phyloP scores from a whole-genome alignment of 2,888 invertebrate genomes.

The Dysmachus trigonus region DNA sequence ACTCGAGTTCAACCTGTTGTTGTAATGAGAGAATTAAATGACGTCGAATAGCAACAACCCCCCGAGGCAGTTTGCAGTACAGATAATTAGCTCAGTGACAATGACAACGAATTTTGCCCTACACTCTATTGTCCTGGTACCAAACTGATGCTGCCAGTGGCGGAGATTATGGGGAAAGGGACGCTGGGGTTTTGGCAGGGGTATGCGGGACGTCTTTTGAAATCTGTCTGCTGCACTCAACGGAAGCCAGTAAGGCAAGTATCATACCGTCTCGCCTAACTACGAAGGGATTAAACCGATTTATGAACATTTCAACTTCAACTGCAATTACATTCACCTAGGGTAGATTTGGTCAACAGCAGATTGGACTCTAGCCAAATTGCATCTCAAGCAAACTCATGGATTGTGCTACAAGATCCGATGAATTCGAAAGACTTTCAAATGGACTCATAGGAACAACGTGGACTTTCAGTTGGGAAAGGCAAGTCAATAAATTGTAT shows the following conservation, averaged over 20 bases:
- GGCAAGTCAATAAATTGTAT: background rate
- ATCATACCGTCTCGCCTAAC: background rate
- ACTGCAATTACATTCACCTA: slow-evolving; percentile 28
- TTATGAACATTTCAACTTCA: slow-evolving; percentile 27
- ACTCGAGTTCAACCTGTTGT: slow-evolving; percentile 35
- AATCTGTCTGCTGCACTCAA: background rate
- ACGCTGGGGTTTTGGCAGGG: background rate
- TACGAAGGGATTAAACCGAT: slow-evolving; percentile 12
- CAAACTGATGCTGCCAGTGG: background rate
- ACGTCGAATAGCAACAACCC: slow-evolving; percentile 31
- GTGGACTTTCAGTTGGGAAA: background rate
- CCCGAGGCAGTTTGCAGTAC: slow-evolving; percentile 24
- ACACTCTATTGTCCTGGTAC: background rate
- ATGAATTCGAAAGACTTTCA: background rate
- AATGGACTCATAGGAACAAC: background rate
- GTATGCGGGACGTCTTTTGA: background rate
- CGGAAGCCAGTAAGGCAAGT: slow-evolving; percentile 12
- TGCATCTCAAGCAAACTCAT: background rate
- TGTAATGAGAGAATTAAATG: slow-evolving; percentile 35
- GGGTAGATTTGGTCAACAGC: slow-evolving; percentile 16
- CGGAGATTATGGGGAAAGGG: background rate
- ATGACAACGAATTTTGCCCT: slow-evolving; percentile 19
- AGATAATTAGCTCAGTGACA: slow-evolving; percentile 37
- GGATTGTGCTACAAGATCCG: background rate
- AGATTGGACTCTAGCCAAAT: slow-evolving; percentile 18